These are phyloP conservation scores for Deroptyus accipitrinus DNA, from an alignment of 2,113 vertebrate genomes.

Conservation along the genomic window DNA sequence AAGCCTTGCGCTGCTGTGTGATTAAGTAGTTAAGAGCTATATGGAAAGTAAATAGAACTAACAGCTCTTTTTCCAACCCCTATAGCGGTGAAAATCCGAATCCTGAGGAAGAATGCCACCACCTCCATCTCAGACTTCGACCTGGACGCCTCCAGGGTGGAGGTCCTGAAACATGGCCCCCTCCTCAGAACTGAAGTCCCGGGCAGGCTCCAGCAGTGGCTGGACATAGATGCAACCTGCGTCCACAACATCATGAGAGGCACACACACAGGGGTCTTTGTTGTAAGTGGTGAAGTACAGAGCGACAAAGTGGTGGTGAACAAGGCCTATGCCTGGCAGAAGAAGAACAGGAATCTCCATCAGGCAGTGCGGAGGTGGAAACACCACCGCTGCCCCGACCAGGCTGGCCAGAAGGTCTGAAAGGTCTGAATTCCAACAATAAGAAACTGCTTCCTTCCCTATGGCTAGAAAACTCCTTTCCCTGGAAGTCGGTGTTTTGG, in stretches of 20 bases:
- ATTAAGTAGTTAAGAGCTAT: neutral
- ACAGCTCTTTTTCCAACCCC: conserved; percentile 2
- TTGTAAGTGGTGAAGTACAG: conserved; percentile 78
- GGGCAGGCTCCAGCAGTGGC: conserved; percentile 73
- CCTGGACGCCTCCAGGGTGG: conserved; percentile 72
- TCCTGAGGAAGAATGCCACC: conserved; percentile 68
- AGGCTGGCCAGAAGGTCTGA: conserved; percentile 24
- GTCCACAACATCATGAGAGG: conserved; percentile 81
- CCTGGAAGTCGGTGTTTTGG: neutral
- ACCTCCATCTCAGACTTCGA: conserved; percentile 75
- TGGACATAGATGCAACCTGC: conserved; percentile 83
- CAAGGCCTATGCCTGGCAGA: conserved; percentile 81
- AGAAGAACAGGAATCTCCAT: conserved; percentile 77
- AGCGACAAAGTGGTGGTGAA: conserved; percentile 78
- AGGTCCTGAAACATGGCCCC: conserved; percentile 81
- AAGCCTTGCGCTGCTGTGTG: neutral
- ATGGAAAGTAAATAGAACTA: neutral
- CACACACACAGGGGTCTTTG: conserved; percentile 69
- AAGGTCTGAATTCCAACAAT: neutral
- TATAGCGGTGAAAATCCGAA: conserved; percentile 79
- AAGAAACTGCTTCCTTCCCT: conserved; percentile 22
- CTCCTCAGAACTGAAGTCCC: conserved; percentile 77
- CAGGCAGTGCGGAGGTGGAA: conserved; percentile 79
- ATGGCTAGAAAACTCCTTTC: conserved; percentile 27
- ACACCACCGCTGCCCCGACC: conserved; percentile 74